Evolutionary conservation across 2,888 invertebrate genomes (phyloP).

Genomic region (Blomia tropicalis): DNA sequence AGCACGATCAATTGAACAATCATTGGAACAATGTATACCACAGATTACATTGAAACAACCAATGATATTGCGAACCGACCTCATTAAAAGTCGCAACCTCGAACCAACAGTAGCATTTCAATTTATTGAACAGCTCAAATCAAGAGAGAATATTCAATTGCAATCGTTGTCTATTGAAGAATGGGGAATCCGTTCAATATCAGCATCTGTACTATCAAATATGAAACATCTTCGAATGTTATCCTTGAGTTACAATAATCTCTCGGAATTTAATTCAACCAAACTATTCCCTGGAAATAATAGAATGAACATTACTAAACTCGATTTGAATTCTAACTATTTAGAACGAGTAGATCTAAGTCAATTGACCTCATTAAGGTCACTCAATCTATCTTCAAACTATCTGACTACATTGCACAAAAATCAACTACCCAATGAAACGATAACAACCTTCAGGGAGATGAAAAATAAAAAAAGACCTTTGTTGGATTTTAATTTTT

Average conservation of each 20-base stretch:
- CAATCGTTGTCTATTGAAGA: not conserved
- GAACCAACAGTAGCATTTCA: not conserved
- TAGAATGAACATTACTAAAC: not conserved
- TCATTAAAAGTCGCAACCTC: not conserved
- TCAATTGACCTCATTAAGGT: not conserved
- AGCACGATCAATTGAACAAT: too few species aligned
- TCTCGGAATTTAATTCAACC: slow-evolving; percentile 8
- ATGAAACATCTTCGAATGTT: not conserved
- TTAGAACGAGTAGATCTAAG: slow-evolving; percentile 16
- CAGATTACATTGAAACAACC: too few species aligned
- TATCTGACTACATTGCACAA: not conserved
- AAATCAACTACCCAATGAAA: not conserved
- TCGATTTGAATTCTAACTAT: slow-evolving; percentile 18
- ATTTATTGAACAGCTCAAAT: not conserved
- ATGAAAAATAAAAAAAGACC: not conserved
- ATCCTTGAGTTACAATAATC: slow-evolving; percentile 5
- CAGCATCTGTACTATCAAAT: not conserved
- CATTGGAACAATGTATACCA: too few species aligned
- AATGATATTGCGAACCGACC: not conserved
- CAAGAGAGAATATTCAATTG: not conserved
- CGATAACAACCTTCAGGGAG: not conserved
- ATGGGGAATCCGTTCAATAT: not conserved
- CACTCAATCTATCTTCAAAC: not conserved
- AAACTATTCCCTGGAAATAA: not conserved
- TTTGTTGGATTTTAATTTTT: not conserved